A percentile compares a stretch with the other conserved stretches of the same genome.
phyloP scores from a whole-genome alignment of 2,113 vertebrate genomes.

The Galeopterus variegatus region DNA sequence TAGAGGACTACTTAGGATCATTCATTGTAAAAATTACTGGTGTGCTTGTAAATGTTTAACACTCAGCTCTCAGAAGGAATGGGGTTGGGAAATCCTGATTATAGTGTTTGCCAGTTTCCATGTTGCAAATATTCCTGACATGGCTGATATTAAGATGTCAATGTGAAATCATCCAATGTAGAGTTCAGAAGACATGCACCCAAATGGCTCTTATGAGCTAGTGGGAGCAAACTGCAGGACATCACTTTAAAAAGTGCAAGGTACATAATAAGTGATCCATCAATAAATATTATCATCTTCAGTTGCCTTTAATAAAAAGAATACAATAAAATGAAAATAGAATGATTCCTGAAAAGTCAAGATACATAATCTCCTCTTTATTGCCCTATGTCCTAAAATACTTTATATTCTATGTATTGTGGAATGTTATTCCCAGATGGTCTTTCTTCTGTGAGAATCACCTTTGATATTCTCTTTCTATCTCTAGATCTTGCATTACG shows the following conservation, averaged over 20 bases:
- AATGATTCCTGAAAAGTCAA: not conserved
- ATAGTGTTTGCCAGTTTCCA: not conserved
- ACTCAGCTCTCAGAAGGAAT: not conserved
- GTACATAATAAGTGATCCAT: not conserved
- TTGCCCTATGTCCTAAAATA: not conserved
- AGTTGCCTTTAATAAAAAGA: constrained; percentile 21
- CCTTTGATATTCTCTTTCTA: not conserved
- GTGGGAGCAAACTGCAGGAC: not conserved
- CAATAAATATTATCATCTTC: not conserved
- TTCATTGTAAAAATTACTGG: not conserved
- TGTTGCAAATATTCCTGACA: not conserved
- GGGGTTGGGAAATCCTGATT: not conserved
- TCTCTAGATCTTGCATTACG: constrained; percentile 25
- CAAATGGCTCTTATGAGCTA: not conserved
- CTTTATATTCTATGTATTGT: not conserved
- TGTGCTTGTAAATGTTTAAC: not conserved
- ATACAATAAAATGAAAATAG: not conserved
- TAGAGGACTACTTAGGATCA: not conserved
- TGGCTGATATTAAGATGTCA: not conserved
- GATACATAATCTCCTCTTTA: not conserved
- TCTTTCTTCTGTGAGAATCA: not conserved
- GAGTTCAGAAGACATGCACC: not conserved
- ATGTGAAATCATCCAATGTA: not conserved
- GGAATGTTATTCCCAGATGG: not conserved
- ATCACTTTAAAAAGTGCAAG: not conserved